Evolutionary conservation across 2,113 vertebrate genomes (phyloP).

Genomic region (Lagopus muta): DNA sequence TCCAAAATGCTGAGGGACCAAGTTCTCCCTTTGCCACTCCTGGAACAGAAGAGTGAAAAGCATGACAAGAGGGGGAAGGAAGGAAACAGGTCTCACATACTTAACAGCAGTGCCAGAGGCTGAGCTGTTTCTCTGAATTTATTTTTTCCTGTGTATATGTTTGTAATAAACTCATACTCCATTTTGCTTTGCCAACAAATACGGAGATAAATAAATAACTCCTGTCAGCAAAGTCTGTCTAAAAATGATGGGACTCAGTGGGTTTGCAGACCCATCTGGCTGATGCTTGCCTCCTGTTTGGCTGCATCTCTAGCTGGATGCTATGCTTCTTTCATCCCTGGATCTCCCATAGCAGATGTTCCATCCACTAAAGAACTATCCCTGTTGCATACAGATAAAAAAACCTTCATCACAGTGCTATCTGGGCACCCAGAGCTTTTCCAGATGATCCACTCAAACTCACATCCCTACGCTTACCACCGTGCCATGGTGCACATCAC

Average conservation of each 20-base stretch:
- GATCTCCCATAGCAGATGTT: neutral
- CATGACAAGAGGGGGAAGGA: neutral
- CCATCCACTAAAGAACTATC: neutral
- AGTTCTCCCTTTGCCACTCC: neutral
- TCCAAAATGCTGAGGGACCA: neutral
- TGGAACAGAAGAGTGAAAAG: neutral
- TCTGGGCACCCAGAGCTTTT: neutral
- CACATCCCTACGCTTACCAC: neutral
- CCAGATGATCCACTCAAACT: neutral
- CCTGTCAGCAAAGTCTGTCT: neutral
- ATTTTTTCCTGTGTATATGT: neutral
- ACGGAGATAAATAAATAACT: neutral
- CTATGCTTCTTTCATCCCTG: neutral
- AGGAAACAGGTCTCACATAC: neutral
- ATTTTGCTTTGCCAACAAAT: neutral
- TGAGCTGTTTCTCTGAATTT: neutral
- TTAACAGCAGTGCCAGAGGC: neutral
- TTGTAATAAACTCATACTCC: neutral
- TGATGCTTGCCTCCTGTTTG: neutral
- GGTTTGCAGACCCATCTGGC: neutral
- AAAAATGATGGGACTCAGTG: neutral
- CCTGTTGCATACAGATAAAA: neutral
- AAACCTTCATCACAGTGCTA: neutral
- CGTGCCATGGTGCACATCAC: neutral
- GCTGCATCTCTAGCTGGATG: neutral